Evolutionary conservation across 2,797 vertebrate genomes (phyloP), one percentile per base, ranked within the genome.

Genomic region (Pelochelys cantorii): DNA sequence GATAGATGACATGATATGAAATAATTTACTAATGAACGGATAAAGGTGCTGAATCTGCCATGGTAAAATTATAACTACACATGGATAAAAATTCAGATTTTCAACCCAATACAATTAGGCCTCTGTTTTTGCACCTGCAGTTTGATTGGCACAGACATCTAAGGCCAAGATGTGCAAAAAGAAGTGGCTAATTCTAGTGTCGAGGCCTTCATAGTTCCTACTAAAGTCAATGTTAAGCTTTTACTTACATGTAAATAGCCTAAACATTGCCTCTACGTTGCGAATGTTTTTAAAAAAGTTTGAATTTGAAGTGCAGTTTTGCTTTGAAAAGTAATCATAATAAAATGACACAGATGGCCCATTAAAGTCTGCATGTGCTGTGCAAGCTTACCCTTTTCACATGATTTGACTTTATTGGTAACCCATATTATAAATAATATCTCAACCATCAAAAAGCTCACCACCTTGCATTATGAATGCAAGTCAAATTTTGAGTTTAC

Each of bases 101-200:
- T 87, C 74, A 78, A 62, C 18, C 75, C 31, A 81, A 2, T 5
- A 11, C 22, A 57, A 48, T 31, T 11, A 54, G n/a, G 42, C 18
- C 57, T 85, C 31, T n/a, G 9, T n/a, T 65, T 65, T 65, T 65
- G 31, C 31, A 14, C 52, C 29, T 79, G 68, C 55, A 37, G 60
- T 89, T 84, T 42, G 68, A 11, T 57, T 53, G 62, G 31, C 31
- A n/a, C 7, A 65, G 31, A 65, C n/a, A 20, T 75, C 25, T 25
- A 31, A 31, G 52, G 27, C 13, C 42, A n/a, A 22, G 27, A 4
- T 60, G 54, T 77, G 59, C 78, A 53, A 74, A 83, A 60, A n/a
- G 10, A 5, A 31, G 2, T 71, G 1, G 3, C 53, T 65, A 60
- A 3, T 55, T 42, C 42, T 42, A 2, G 7, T 11, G 0, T 1